phyloP scores from a whole-genome alignment of 1,140 invertebrate genomes.

The Penaeus vannamei region DNA sequence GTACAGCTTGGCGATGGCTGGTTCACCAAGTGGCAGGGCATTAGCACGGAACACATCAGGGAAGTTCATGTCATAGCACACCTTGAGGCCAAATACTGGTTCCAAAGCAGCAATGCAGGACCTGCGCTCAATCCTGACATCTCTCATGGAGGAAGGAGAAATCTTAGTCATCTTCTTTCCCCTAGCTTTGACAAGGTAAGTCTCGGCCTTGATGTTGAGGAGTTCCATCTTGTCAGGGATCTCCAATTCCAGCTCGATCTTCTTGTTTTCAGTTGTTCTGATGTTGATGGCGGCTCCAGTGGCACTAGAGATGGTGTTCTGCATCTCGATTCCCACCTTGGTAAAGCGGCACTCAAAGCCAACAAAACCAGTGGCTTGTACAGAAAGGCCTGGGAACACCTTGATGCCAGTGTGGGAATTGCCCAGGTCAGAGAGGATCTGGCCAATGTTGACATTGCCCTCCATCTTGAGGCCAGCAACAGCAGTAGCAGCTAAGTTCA shows the following conservation, averaged over 20 bases:
- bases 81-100: slow-evolving; percentile 14
- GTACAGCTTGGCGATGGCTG: not conserved
- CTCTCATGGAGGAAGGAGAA: slow-evolving; percentile 39
- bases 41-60: slow-evolving; percentile 46
- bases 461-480: slow-evolving; percentile 9
- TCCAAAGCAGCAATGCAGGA: slow-evolving; percentile 34
- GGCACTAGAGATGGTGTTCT: slow-evolving; percentile 30
- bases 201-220: slow-evolving; percentile 32
- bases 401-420: not conserved
- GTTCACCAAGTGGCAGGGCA: slow-evolving; percentile 39
- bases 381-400: not conserved
- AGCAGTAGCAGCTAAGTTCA: slow-evolving; percentile 20
- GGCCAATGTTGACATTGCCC: not conserved
- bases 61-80: slow-evolving; percentile 50
- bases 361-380: not conserved
- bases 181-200: slow-evolving; percentile 32
- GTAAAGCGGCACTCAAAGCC: not conserved
- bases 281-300: not conserved
- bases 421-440: not conserved
- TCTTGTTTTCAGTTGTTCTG: not conserved
- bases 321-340: not conserved
- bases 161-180: slow-evolving; percentile 28
- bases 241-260: not conserved
- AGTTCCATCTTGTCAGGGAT: slow-evolving; percentile 45
- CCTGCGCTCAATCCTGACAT: slow-evolving; percentile 2